Percentiles rank a stretch among this genome's conserved stretches.
Evolutionary conservation across 2,888 invertebrate species (phyloP).

Genomic region (Drosophila percnosoma): DNA sequence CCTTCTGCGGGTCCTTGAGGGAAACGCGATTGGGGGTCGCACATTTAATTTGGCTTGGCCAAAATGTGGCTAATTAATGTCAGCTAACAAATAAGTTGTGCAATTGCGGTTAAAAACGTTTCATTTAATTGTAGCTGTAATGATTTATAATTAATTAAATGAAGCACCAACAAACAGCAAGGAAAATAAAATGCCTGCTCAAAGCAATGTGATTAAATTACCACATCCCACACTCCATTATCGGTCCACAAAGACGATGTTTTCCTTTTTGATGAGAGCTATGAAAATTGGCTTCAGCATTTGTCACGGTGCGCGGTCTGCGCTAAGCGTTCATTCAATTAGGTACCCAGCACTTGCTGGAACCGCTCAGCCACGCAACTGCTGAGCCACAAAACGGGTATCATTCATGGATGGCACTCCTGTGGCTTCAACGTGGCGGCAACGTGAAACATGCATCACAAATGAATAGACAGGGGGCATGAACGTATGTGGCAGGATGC

Average conservation of each 20-base stretch:
- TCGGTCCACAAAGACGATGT: background rate
- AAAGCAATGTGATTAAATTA: conserved; percentile 2
- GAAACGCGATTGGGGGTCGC: background rate
- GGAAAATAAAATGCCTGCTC: conserved; percentile 24
- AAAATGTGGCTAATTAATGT: conserved; percentile 47
- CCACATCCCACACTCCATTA: background rate
- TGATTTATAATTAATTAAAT: conserved; percentile 73
- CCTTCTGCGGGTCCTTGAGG: background rate
- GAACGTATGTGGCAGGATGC: background rate
- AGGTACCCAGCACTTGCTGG: conserved; percentile 24
- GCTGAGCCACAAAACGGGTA: conserved; percentile 36
- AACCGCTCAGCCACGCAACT: background rate
- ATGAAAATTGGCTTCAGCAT: conserved; percentile 9
- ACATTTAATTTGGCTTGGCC: conserved; percentile 16
- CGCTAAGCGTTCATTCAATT: conserved; percentile 62
- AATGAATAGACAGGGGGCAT: conserved; percentile 2
- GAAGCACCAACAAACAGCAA: conserved; percentile 35
- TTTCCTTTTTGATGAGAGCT: background rate
- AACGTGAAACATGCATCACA: conserved; percentile 30
- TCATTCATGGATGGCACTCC: conserved; percentile 42
- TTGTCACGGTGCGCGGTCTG: conserved; percentile 13
- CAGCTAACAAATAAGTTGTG: conserved; percentile 43
- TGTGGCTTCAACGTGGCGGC: conserved; percentile 7
- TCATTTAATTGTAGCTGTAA: conserved; percentile 58
- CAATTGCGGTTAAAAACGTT: conserved; percentile 36